Evolutionary conservation across 2,113 vertebrate genomes (phyloP).

Genomic region (Pleuronectes platessa): DNA sequence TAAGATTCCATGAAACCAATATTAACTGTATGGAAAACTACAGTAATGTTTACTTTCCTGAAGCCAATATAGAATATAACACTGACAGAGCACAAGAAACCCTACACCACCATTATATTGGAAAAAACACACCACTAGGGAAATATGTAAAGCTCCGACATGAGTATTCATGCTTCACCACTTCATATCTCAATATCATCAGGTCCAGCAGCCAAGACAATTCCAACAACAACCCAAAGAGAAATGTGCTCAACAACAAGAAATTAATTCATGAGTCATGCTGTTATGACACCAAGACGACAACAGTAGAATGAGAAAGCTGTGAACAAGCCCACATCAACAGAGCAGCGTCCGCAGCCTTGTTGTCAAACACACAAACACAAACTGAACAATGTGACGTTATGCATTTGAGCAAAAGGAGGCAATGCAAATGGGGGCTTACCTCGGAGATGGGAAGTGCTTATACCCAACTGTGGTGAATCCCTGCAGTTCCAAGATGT

Average conservation of each 20-base stretch:
- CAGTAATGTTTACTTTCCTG: conserved; percentile 15
- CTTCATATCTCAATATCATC: background rate
- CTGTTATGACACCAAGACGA: background rate
- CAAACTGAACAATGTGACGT: background rate
- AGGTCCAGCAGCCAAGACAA: background rate
- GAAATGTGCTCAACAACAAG: background rate
- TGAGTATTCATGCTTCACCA: background rate
- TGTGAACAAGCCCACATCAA: too few species aligned
- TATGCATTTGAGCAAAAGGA: too few species aligned
- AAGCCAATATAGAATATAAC: conserved; percentile 15
- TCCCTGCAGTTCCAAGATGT: too few species aligned
- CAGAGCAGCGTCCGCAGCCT: background rate
- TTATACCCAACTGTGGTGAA: too few species aligned
- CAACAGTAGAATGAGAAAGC: background rate
- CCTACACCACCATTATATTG: background rate
- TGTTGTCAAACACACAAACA: background rate
- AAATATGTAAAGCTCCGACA: background rate
- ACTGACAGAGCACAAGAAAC: background rate
- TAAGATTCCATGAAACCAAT: background rate
- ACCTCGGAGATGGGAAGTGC: too few species aligned
- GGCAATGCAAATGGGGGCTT: too few species aligned
- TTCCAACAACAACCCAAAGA: too few species aligned
- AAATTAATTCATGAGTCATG: background rate
- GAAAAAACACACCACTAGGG: background rate
- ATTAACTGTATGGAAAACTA: background rate